These are phyloP conservation scores for Spermophilus dauricus DNA, from an alignment of 2,113 vertebrate species.

Conservation along the genomic window DNA sequence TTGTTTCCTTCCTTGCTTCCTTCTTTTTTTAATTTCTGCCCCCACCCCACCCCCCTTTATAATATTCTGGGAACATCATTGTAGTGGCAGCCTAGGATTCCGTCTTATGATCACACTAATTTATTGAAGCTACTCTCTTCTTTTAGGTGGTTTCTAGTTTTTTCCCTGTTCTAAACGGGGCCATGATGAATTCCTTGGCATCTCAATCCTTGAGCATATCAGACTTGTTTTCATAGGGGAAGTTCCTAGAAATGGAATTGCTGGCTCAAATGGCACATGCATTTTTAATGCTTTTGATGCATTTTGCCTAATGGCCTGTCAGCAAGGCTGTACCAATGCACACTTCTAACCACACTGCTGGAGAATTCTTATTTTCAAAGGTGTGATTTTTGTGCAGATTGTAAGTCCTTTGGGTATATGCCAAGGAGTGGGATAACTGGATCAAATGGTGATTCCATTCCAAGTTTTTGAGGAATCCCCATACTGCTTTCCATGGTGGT, in stretches of 20 bases:
- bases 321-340: neutral
- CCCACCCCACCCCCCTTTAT: neutral
- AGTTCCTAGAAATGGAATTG: slow-evolving; percentile 57
- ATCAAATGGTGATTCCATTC: too few species aligned
- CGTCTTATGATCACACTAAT: neutral
- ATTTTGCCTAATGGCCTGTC: slow-evolving; percentile 40
- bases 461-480: too few species aligned
- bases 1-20: neutral
- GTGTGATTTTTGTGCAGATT: too few species aligned
- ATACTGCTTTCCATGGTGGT: too few species aligned
- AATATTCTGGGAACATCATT: neutral
- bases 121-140: neutral
- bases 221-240: neutral
- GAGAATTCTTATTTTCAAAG: slow-evolving; percentile 13
- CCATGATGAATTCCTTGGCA: neutral
- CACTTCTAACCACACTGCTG: neutral
- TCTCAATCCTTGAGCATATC: slow-evolving; percentile 15
- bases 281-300: slow-evolving; percentile 32
- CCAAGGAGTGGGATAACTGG: too few species aligned
- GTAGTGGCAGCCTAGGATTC: neutral
- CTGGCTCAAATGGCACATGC: neutral
- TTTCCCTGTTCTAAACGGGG: neutral
- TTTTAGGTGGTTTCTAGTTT: neutral
- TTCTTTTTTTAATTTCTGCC: too few species aligned
- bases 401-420: too few species aligned